These are phyloP conservation scores for Caenorhabditis angaria DNA, from an alignment of 2,888 invertebrate genomes.

Conservation along the genomic window DNA sequence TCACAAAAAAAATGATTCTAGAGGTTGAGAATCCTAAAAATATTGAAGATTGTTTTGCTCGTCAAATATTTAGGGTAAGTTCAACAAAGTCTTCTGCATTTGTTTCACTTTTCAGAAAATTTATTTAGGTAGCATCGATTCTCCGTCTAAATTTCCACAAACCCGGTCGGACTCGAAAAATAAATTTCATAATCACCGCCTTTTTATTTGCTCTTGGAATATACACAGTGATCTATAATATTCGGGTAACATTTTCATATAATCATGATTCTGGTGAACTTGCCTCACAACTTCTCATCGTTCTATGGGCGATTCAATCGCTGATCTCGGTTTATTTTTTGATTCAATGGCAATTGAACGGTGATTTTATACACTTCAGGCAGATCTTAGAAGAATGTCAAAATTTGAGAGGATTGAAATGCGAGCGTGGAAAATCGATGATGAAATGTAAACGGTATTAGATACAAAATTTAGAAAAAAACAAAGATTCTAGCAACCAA, in stretches of 20 bases:
- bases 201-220: conserved; percentile 5
- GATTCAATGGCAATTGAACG: conserved; percentile 51
- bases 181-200: not conserved
- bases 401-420: conserved; percentile 22
- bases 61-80: not conserved
- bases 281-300: conserved; percentile 41
- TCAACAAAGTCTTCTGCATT: too few relatives aligned
- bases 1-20: not conserved
- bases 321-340: conserved; percentile 47
- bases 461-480: not conserved
- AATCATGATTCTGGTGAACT: conserved; percentile 42
- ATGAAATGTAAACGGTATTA: conserved; percentile 10
- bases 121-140: not conserved
- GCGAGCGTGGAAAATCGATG: conserved; percentile 16
- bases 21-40: not conserved
- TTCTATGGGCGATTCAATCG: conserved; percentile 50
- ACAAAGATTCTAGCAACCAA: conserved; percentile 26
- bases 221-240: conserved; percentile 42
- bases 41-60: not conserved
- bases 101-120: not conserved
- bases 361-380: conserved; percentile 42
- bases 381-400: conserved; percentile 31
- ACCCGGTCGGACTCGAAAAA: not conserved
- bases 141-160: not conserved
- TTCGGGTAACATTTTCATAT: conserved; percentile 41